Evolutionary conservation across 2,888 invertebrate genomes (phyloP), one percentile per base, ranked within the genome.

Genomic region (Idaea straminata): DNA sequence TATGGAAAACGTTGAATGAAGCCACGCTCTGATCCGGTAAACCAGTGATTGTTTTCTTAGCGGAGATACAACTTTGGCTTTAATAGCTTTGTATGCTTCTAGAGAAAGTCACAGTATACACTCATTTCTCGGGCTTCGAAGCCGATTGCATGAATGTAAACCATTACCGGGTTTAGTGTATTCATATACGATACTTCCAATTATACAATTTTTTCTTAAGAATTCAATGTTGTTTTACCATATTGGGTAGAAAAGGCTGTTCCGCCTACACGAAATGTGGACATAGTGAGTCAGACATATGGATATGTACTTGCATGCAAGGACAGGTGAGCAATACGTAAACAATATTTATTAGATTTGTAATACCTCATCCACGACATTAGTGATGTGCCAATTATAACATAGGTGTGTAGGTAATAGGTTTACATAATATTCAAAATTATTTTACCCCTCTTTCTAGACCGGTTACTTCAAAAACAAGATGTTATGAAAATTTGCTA

Each of bases 261-360:
- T 83, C 88, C 89, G 83, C 91, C 89, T 81, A 88, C 91, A 81
- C 84, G 77, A 77, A 82, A 83, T 84, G 84, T 91, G 89, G 88
- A 86, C 84, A 84, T 76, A 85, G 83, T 91, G 92, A 91, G 88
- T 92, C 92, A 92, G 86, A 81, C 79, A 81, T 74, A 65, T 59
- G 59, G 64, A 71, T 68, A 68, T 66, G 69, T 73, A 79, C 76
- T 79, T 80, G 74, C 80, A 84, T 84, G 81, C 92, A 92, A 92
- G 91, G 91, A 89, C 89, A 82, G 59, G 82, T 86, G 86, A 88
- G 84, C 81, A 84, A 85, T 86, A 82, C 74, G 78, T 80, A 78
- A 73, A 72, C 67, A 73, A 59, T 64, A 69, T 66, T 66, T 67
- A 68, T 67, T 60, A 65, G 66, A 67, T 70, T 67, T 65, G 72